These are phyloP conservation scores for Rhabdomys dilectus DNA, from an alignment of 2,113 vertebrate genomes.

Conservation along the genomic window DNA sequence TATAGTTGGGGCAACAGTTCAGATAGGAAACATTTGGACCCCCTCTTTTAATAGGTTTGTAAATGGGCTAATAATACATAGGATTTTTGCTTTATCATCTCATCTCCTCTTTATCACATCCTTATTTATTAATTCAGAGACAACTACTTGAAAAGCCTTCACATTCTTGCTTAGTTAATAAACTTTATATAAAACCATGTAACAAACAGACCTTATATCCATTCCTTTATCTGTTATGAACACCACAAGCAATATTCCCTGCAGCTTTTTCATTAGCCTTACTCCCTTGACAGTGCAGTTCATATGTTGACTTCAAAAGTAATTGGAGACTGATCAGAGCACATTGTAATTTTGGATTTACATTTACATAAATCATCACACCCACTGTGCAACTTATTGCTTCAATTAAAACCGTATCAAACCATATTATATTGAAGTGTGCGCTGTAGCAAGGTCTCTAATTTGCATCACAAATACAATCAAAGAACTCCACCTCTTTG, in stretches of 20 bases:
- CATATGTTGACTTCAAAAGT: constrained; percentile 49
- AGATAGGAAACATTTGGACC: not conserved
- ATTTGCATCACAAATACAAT: constrained; percentile 48
- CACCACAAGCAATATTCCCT: not conserved
- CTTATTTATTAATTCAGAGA: constrained; percentile 14
- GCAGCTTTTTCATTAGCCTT: constrained; percentile 9
- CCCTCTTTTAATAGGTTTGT: not conserved
- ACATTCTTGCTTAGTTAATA: not conserved
- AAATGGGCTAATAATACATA: not conserved
- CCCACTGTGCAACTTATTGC: constrained; percentile 43
- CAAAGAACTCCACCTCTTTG: not conserved
- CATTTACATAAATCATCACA: constrained; percentile 61
- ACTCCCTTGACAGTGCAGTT: not conserved
- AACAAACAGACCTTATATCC: not conserved
- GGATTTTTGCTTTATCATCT: not conserved
- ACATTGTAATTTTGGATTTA: constrained; percentile 50
- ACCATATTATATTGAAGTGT: not conserved
- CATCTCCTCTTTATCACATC: not conserved
- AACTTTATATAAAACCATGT: constrained; percentile 23
- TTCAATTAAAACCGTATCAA: constrained; percentile 56
- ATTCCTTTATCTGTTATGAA: constrained; percentile 22
- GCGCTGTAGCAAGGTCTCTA: not conserved
- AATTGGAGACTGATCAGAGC: constrained; percentile 12
- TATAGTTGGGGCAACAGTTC: not conserved
- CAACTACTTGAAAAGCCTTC: not conserved